Evolutionary conservation across 1,140 invertebrate species (phyloP), one percentile per base, ranked within the genome.

Genomic region (Mizuhopecten yessoensis): DNA sequence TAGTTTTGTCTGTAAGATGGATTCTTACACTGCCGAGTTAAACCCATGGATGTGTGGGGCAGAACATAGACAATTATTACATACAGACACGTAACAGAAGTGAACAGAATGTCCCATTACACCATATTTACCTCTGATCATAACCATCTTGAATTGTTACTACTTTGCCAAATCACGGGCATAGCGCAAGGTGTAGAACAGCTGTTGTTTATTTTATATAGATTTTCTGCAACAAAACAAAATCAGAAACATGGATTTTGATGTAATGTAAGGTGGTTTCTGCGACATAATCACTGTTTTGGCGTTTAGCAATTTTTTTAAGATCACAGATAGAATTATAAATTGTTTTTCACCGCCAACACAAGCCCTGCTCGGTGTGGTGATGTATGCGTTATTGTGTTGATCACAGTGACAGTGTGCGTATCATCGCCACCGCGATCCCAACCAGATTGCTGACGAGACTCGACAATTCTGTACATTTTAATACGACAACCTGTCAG

Each of bases 141-240:
- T 29, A n/a, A 75, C 57, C 57, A 29, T 75, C 23, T 75, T 75
- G 57, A 75, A 75, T 75, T 75, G 57, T 75, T 75, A 75, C 7
- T 75, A 75, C 57, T 75, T 75, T 75, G 57, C 57, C 23, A 75
- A 75, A 75, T n/a, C 57, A n/a, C 57, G 57, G 57, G 29, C 57
- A 75, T 29, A 75, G 57, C 5, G 57, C 23, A 75, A 75, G 57
- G n/a, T 75, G 57, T 75, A 5, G 23, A n/a, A 75, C 57, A 75
- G 57, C 57, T 75, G 57, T n/a, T 75, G 57, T 75, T 5, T 75
- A 75, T 75, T 75, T 29, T 3, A 75, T 75, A 75, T 9, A n/a
- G 57, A 23, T 75, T 75, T 75, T 29, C 23, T 75, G 23, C 11
- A 75, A 75, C 57, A 29, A 3, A 75, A 75, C 57, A 75, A 29